These are phyloP conservation scores for Novumbra hubbsi DNA, from an alignment of 2,797 vertebrate genomes.

Conservation along the genomic window DNA sequence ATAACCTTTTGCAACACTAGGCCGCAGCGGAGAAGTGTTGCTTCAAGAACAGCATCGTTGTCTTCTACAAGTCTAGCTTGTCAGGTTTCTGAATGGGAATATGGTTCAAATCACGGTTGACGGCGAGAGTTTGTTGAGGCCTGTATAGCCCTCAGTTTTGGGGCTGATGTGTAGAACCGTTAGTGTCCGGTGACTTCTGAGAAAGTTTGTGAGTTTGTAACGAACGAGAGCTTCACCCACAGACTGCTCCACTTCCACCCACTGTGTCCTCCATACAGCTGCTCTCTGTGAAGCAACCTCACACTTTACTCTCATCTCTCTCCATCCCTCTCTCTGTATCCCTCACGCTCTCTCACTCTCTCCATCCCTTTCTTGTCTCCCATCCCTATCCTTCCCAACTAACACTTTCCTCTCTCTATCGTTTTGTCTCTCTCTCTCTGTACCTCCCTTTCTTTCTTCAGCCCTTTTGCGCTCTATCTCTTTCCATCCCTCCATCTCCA, in stretches of 20 bases:
- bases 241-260: constrained; percentile 81
- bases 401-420: constrained; percentile 12
- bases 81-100: not conserved
- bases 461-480: constrained; percentile 39
- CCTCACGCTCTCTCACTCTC: constrained; percentile 38
- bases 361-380: not conserved
- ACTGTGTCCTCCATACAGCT: constrained; percentile 81
- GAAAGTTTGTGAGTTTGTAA: constrained; percentile 69
- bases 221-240: constrained; percentile 68
- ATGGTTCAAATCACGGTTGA: not conserved
- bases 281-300: constrained; percentile 81
- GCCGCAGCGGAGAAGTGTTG: not conserved
- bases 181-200: constrained; percentile 8
- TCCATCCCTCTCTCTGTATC: constrained; percentile 51
- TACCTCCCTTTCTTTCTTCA: constrained; percentile 10
- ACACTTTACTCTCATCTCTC: constrained; percentile 71
- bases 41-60: not conserved
- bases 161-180: not conserved
- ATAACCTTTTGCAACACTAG: not conserved
- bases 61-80: not conserved
- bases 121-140: not conserved
- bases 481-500: not conserved
- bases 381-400: not conserved
- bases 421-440: constrained; percentile 40
- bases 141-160: not conserved